phyloP scores from a whole-genome alignment of 2,113 vertebrate species.

The Ctenodactylus gundi region DNA sequence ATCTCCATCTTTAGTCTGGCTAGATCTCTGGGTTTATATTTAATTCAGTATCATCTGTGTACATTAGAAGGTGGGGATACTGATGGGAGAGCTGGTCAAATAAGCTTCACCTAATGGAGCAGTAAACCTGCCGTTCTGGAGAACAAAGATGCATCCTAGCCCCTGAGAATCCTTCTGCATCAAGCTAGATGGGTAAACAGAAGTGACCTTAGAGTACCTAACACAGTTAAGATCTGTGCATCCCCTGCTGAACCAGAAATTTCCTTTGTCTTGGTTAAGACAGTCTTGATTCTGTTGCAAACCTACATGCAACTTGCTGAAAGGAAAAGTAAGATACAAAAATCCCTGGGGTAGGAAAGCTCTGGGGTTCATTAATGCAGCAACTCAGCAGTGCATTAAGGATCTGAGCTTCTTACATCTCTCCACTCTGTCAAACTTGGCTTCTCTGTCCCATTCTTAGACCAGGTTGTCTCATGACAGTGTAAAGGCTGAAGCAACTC shows the following conservation, averaged over 20 bases:
- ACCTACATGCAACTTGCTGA: neutral
- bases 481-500: neutral
- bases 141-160: neutral
- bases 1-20: neutral
- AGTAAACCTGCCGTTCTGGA: neutral
- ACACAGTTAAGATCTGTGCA: neutral
- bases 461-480: neutral
- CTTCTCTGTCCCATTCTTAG: neutral
- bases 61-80: neutral
- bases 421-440: neutral
- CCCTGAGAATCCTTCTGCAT: neutral
- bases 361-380: neutral
- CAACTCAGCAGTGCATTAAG: neutral
- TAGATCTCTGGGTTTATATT: constrained; percentile 36
- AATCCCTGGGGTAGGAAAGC: neutral
- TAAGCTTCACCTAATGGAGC: neutral
- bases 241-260: neutral
- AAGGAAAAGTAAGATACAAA: constrained; percentile 11
- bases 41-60: neutral
- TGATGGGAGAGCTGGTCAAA: neutral
- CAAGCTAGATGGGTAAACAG: neutral
- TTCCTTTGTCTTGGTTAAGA: neutral
- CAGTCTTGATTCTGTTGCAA: neutral
- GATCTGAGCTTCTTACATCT: neutral
- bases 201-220: neutral